These are phyloP conservation scores for human (Homo sapiens) DNA, from an alignment of 2,113 vertebrate species.

Conservation along the genomic window DNA sequence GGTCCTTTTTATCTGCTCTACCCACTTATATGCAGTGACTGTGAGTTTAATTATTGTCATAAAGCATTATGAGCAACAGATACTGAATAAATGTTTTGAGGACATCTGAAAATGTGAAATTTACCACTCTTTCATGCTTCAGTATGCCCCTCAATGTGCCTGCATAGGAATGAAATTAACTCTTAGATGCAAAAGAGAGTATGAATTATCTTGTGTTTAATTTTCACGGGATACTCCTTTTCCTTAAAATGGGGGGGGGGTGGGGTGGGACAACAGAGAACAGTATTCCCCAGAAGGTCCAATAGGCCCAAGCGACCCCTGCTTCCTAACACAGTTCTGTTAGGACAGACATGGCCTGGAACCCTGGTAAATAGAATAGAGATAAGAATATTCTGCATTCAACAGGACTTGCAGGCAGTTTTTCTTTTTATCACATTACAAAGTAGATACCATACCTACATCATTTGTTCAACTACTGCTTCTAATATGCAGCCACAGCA, in stretches of 20 bases:
- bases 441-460: background rate
- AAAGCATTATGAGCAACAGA: constrained; percentile 15
- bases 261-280: background rate
- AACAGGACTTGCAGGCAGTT: background rate
- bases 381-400: background rate
- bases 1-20: background rate
- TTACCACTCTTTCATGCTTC: background rate
- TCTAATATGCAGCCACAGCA: fast-evolving
- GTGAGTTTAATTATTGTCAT: background rate
- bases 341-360: background rate
- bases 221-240: background rate
- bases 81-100: background rate
- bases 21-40: background rate
- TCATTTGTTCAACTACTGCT: background rate
- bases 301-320: background rate
- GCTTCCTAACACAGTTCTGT: background rate
- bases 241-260: background rate
- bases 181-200: background rate
- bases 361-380: background rate
- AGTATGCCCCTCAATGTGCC: background rate
- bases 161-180: background rate
- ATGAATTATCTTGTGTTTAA: background rate
- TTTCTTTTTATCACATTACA: background rate
- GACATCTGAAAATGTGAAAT: background rate
- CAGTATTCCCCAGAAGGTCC: background rate